phyloP scores from a whole-genome alignment of 2,113 vertebrate species.

The Macroglossus sobrinus region DNA sequence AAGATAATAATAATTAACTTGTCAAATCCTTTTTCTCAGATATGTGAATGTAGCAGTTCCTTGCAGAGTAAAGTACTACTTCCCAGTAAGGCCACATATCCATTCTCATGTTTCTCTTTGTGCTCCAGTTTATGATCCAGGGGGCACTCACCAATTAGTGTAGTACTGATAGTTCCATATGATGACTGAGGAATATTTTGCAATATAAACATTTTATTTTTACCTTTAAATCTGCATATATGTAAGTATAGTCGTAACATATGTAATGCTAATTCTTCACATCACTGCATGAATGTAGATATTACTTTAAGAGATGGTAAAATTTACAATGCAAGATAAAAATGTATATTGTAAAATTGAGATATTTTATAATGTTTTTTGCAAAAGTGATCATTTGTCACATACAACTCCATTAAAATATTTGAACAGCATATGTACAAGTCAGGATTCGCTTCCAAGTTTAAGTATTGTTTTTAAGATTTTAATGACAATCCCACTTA shows the following conservation, averaged over 20 bases:
- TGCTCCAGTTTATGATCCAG: background rate
- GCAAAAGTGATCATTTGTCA: background rate
- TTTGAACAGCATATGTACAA: background rate
- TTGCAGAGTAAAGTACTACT: background rate
- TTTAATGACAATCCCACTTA: conserved; percentile 9
- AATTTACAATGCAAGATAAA: background rate
- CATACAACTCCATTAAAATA: background rate
- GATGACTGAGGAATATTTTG: background rate
- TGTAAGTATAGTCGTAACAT: background rate
- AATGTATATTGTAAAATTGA: background rate
- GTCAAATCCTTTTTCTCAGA: conserved; percentile 53
- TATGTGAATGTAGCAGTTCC: background rate
- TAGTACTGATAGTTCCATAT: background rate
- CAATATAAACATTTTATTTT: background rate
- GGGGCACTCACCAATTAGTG: background rate
- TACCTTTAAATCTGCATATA: background rate
- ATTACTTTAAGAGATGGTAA: background rate
- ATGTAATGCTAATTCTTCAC: background rate
- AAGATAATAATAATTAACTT: conserved; percentile 49
- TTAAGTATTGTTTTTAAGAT: conserved; percentile 17
- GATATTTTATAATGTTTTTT: background rate
- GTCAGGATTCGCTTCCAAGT: background rate
- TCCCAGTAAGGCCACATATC: background rate
- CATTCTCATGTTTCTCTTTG: background rate
- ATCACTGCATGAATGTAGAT: background rate